Percentiles rank a stretch among this genome's conserved stretches.
Conservation (phyloP, 2,113 vertebrate species). For the Scolopax mira region DNA sequence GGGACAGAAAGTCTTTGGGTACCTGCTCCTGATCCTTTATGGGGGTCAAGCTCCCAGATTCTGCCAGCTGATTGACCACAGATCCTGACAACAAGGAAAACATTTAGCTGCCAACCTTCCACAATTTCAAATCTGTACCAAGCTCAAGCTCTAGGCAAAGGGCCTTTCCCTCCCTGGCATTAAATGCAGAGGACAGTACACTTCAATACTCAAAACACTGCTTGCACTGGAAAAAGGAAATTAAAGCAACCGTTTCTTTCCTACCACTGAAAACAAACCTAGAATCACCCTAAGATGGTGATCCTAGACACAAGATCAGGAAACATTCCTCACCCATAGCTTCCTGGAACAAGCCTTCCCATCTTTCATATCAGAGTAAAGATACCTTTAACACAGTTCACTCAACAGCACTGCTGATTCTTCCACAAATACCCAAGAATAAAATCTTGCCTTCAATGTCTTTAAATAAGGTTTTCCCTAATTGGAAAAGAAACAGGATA, state of each 20-base stretch:
- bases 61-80: neutral
- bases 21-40: neutral
- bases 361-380: neutral
- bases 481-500: neutral
- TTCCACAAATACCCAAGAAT: neutral
- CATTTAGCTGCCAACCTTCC: neutral
- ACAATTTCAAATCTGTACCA: neutral
- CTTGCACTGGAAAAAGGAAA: neutral
- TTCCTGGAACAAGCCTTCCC: neutral
- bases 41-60: neutral
- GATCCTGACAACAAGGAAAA: neutral
- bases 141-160: neutral
- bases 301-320: neutral
- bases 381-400: neutral
- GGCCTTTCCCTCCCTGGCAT: neutral
- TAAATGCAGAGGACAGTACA: neutral
- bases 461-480: neutral
- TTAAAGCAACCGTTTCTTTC: neutral
- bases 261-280: neutral
- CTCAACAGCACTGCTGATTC: neutral
- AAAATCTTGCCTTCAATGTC: neutral
- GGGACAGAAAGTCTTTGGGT: neutral
- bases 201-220: neutral
- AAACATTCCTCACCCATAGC: neutral
- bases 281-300: neutral